These are phyloP conservation scores for Panulirus ornatus DNA, from an alignment of 1,140 invertebrate genomes.

Conservation along the genomic window DNA sequence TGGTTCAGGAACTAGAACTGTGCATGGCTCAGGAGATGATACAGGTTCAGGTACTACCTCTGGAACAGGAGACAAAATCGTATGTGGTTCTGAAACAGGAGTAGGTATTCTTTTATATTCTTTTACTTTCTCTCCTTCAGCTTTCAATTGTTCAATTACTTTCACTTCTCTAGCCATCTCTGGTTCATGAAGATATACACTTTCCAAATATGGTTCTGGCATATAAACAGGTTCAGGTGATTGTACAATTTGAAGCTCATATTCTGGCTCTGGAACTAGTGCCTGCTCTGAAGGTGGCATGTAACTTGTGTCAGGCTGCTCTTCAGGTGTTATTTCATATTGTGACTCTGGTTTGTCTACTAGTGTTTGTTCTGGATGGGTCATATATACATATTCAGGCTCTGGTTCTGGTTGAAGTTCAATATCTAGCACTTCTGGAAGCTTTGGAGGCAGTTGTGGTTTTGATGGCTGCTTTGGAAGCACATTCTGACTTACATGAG, in stretches of 20 bases:
- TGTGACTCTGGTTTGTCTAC: constrained; percentile 15
- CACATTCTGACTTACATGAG: background rate
- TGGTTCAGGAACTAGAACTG: constrained; percentile 19
- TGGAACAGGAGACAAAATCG: constrained; percentile 61
- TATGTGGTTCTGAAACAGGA: constrained; percentile 14
- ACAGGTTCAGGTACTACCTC: constrained; percentile 58
- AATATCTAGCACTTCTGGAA: constrained; percentile 78
- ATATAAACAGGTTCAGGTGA: constrained; percentile 17
- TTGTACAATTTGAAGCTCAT: constrained; percentile 3
- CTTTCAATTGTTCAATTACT: constrained; percentile 29
- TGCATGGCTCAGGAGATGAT: constrained; percentile 40
- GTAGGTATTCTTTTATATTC: constrained; percentile 35
- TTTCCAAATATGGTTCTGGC: background rate
- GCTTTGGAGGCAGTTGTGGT: constrained; percentile 12
- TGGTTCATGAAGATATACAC: background rate
- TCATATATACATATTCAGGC: constrained; percentile 83
- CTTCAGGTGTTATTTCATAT: constrained; percentile 1
- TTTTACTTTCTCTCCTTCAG: constrained; percentile 38
- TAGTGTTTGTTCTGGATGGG: constrained; percentile 76
- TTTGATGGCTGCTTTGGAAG: background rate
- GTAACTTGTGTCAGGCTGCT: background rate
- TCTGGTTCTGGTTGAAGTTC: constrained; percentile 85
- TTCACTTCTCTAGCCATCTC: constrained; percentile 12
- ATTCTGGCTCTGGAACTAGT: constrained; percentile 47
- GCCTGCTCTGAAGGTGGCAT: constrained; percentile 4